These are phyloP conservation scores for Margarornis squamiger DNA, from an alignment of 2,797 vertebrate genomes.

Conservation along the genomic window DNA sequence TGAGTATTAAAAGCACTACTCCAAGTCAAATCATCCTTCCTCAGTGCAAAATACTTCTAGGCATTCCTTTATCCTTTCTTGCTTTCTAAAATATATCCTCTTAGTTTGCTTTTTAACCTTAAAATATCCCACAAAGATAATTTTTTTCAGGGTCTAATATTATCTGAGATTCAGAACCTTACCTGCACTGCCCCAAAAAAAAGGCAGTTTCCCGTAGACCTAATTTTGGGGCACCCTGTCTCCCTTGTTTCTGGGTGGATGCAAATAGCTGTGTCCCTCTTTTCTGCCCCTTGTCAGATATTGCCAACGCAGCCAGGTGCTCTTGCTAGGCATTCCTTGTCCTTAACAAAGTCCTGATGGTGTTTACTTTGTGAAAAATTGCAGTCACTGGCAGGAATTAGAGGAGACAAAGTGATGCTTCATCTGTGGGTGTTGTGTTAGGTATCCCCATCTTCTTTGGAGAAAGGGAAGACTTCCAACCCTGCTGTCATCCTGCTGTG, in stretches of 20 bases:
- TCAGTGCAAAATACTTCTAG: neutral
- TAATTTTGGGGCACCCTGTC: neutral
- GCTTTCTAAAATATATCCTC: neutral
- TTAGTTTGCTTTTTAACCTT: neutral
- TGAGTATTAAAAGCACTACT: neutral
- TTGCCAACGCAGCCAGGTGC: too few species aligned
- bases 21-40: neutral
- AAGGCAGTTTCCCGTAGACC: neutral
- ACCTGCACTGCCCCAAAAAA: neutral
- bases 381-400: neutral
- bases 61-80: neutral
- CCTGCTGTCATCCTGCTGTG: neutral
- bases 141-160: neutral
- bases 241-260: neutral
- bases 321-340: neutral
- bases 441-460: neutral
- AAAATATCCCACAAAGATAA: neutral
- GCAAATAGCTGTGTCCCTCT: neutral
- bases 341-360: too few species aligned
- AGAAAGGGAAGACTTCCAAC: neutral
- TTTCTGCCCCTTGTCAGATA: neutral
- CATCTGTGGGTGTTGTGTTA: rapidly evolving
- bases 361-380: neutral
- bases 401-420: rapidly evolving
- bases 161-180: neutral